A percentile compares a stretch with the other conserved stretches of the same genome.
phyloP scores from a whole-genome alignment of 2,797 vertebrate species.

The Clarias pachynema region DNA sequence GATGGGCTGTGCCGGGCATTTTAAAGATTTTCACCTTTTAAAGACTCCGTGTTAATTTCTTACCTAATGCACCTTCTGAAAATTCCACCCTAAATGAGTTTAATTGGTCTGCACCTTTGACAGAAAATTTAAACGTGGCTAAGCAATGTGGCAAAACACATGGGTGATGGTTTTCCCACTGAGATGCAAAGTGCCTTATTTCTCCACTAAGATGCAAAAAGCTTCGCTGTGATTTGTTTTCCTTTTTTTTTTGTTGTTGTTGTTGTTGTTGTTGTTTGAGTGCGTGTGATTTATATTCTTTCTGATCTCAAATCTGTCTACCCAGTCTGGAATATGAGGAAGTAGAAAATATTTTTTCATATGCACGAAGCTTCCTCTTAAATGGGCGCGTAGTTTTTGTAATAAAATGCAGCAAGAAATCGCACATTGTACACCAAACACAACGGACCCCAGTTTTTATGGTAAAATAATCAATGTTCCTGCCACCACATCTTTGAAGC shows the following conservation, averaged over 20 bases:
- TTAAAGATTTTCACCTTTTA: background rate
- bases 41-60: background rate
- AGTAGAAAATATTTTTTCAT: constrained; percentile 14
- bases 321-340: background rate
- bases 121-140: background rate
- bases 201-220: constrained; percentile 53
- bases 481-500: background rate
- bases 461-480: background rate
- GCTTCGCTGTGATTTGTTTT: constrained; percentile 71
- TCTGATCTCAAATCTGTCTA: constrained; percentile 18
- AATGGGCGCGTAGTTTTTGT: background rate
- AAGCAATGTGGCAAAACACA: background rate
- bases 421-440: background rate
- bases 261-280: too few relatives aligned
- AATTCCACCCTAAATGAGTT: background rate
- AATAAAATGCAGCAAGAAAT: background rate
- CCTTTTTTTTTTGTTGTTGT: background rate
- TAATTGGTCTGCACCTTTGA: background rate
- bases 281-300: background rate
- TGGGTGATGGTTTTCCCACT: constrained; percentile 29
- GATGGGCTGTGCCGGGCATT: too few relatives aligned
- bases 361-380: background rate
- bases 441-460: background rate
- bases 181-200: constrained; percentile 69
- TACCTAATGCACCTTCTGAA: background rate